A percentile compares a stretch with the other conserved stretches of the same genome.
phyloP scores from a whole-genome alignment of 2,888 invertebrate genomes.

The Pardosa pseudoannulata region DNA sequence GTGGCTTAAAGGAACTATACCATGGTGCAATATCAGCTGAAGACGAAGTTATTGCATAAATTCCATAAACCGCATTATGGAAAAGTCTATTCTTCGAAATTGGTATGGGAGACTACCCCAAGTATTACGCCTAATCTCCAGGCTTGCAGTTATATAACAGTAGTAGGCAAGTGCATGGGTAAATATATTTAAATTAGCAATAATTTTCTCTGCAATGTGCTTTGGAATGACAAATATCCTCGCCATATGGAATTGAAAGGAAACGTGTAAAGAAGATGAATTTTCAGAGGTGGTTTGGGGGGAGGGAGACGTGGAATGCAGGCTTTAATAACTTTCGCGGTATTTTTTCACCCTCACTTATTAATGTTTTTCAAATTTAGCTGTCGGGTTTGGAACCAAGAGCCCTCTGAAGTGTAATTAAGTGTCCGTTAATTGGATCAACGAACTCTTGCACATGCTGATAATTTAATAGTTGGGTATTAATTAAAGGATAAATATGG shows the following conservation, averaged over 20 bases:
- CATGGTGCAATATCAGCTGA: neutral
- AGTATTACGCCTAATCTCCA: neutral
- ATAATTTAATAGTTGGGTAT: conserved; percentile 60
- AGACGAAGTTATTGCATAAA: neutral
- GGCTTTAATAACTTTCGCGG: conserved; percentile 28
- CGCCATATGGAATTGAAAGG: conserved; percentile 49
- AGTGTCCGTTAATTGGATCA: conserved; percentile 51
- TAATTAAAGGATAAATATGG: conserved; percentile 38
- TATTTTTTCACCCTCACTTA: conserved; percentile 32
- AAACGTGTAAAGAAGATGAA: conserved; percentile 52
- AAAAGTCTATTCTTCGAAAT: neutral
- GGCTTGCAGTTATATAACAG: neutral
- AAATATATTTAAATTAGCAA: conserved; percentile 62
- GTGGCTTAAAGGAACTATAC: too few relatives aligned
- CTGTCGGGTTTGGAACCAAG: neutral
- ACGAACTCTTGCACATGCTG: conserved; percentile 3
- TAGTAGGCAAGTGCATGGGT: neutral
- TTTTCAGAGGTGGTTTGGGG: conserved; percentile 15
- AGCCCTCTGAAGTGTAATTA: conserved; percentile 27
- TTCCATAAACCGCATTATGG: neutral
- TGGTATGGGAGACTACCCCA: neutral
- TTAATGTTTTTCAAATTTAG: conserved; percentile 51
- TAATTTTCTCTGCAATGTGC: conserved; percentile 61
- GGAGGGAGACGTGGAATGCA: conserved; percentile 15
- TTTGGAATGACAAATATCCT: conserved; percentile 51